Evolutionary conservation across 2,888 invertebrate genomes (phyloP), one percentile per base, ranked within the genome.

Genomic region (Belgica antarctica): DNA sequence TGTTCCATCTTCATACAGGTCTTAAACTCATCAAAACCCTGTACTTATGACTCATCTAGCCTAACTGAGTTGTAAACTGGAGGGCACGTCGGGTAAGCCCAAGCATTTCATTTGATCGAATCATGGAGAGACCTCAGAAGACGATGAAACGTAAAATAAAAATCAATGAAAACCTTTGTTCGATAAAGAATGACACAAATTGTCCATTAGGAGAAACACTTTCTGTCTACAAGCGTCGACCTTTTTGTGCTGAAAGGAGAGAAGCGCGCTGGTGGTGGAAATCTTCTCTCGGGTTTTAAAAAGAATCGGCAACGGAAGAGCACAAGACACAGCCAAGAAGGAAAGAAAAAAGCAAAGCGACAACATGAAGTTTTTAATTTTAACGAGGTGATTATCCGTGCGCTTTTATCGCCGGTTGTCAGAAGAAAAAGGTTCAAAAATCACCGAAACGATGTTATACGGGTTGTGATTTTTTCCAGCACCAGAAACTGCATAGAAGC

Each of bases 161-260:
- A 59, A 59, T 59, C 59, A 59, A 15, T 59, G 59, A 59, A 52
- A 59, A 24, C 59, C 27, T 59, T 59, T 59, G 57, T 68, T 57
- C 61, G 70, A 59, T 70, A 61, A 70, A 27, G 25, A 61, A 61
- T 61, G 61, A 70, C 70, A 70, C 70, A 70, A 70, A 70, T 70
- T 70, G 70, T 70, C 70, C 70, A 70, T 70, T 70, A 70, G 41
- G n/a, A 61, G 34, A 59, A 70, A 70, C 70, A 70, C 70, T 70
- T 61, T 70, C 36, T 8, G 36, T 41, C 62, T 24, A 34, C 34
- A 25, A 47, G 27, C 15, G 27, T 68, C 57, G 57, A 68, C 68
- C 68, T 68, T 66, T 66, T 66, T 57, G 12, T 15, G n/a, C 19
- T 41, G 5, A 10, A 41, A 41, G 41, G 41, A 41, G 41, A 17